Percentiles rank a stretch among this genome's conserved stretches.
Evolutionary conservation across 2,888 invertebrate genomes (phyloP).

Genomic region (Micoletzkya japonica): DNA sequence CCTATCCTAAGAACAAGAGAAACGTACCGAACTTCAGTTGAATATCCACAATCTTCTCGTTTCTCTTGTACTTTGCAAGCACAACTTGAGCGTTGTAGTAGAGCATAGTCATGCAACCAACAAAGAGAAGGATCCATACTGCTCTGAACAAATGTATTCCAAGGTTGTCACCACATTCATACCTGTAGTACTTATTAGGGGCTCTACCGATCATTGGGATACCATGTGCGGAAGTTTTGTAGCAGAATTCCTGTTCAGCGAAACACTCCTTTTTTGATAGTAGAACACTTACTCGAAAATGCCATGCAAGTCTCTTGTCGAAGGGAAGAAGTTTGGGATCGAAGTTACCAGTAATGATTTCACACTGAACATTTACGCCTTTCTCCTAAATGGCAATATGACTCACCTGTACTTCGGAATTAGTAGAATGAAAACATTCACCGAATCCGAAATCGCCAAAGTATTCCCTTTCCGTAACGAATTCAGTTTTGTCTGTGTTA

Average conservation of each 20-base stretch:
- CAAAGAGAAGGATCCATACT: slow-evolving; percentile 50
- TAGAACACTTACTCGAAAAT: not conserved
- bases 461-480: slow-evolving; percentile 58
- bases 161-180: not conserved
- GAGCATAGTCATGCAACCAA: slow-evolving; percentile 48
- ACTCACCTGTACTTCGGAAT: slow-evolving; percentile 48
- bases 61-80: slow-evolving; percentile 51
- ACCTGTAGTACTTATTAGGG: slow-evolving; percentile 52
- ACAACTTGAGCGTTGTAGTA: slow-evolving; percentile 53
- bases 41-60: slow-evolving; percentile 60
- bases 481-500: slow-evolving; percentile 48
- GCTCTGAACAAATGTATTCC: slow-evolving; percentile 31
- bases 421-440: slow-evolving; percentile 52
- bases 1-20: not conserved
- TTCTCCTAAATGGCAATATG: not conserved
- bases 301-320: slow-evolving; percentile 35
- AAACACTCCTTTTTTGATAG: not conserved
- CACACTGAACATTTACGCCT: slow-evolving; percentile 44
- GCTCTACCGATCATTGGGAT: slow-evolving; percentile 58
- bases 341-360: slow-evolving; percentile 55
- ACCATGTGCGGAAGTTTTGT: slow-evolving; percentile 59
- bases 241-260: slow-evolving; percentile 47
- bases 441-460: slow-evolving; percentile 56
- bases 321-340: slow-evolving; percentile 56
- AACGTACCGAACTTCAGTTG: slow-evolving; percentile 54